Evolutionary conservation across 2,797 vertebrate species (phyloP).

Genomic region (Poeciliopsis gracilis): DNA sequence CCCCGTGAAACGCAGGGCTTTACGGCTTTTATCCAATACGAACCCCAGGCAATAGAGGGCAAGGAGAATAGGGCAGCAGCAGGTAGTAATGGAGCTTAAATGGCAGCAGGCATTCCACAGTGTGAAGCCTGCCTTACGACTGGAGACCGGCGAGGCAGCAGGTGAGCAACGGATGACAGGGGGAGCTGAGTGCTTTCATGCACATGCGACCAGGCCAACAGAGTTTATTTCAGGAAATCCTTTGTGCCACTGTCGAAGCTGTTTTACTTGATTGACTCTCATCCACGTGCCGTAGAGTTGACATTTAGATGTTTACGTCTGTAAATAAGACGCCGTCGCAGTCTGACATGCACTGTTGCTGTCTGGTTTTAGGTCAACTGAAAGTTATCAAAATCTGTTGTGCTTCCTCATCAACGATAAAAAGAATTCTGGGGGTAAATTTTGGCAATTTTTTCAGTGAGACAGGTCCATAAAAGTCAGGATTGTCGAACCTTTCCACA

Average conservation of each 20-base stretch:
- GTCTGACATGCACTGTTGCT: neutral
- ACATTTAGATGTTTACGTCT: neutral
- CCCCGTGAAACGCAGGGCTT: constrained; percentile 80
- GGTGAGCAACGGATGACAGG: constrained; percentile 55
- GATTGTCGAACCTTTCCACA: neutral
- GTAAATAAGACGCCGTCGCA: neutral
- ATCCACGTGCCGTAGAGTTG: neutral
- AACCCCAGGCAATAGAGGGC: constrained; percentile 86
- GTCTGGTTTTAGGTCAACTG: neutral
- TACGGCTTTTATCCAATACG: constrained; percentile 85
- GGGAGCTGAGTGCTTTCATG: constrained; percentile 35
- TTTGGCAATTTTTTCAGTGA: neutral
- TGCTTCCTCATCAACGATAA: neutral
- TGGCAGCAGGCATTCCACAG: constrained; percentile 84
- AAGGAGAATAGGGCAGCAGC: constrained; percentile 79
- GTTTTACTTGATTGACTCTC: neutral
- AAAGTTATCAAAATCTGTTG: neutral
- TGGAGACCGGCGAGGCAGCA: constrained; percentile 60
- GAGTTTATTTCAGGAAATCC: neutral
- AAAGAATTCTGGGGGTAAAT: neutral
- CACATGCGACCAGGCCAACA: constrained; percentile 17
- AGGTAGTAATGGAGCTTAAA: constrained; percentile 88
- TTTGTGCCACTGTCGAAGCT: no score
- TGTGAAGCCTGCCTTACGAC: constrained; percentile 71
- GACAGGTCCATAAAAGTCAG: neutral